Base-by-base conservation (phyloP, 2,113 vertebrate species). In the Egretta garzetta region DNA sequence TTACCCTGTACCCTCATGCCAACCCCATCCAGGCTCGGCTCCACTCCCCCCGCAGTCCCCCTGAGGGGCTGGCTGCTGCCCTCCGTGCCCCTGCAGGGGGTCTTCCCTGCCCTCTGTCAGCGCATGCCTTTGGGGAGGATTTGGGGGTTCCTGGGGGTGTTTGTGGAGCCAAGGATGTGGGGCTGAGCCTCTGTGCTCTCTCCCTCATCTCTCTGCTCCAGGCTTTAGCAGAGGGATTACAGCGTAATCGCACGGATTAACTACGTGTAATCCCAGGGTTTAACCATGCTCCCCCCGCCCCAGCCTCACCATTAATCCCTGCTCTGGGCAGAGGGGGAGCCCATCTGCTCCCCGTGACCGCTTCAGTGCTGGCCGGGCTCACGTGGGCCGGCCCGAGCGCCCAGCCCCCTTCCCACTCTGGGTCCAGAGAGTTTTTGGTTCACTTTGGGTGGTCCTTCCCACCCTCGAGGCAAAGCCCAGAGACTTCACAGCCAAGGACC, bases 141-240 rank as follows among this genome's bases (percentile, higher is more conserved):
- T 45, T 19, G 12, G 49, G 67, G 72, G 56, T 33, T 33, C 8
- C 10, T 3, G n/a, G 27, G 55, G 39, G 5, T 26, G 49, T 21
- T 35, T 20, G 28, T 7, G 19, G 53, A 59, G 47, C 20, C 2
- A 6, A 19, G 62, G 12, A 8, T 6, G 32, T 4, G 37, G 20
- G 41, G 28, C 19, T 3, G 12, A 63, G 19, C 18, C 33, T 33
- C 27, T 1, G 0, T 0, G 0, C 15, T 21, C 26, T 53, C 24
- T 43, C 45, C 0, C 0, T 19, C 22, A 9, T 62, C 14, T 28
- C 59, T 5, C 1, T 0, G 2, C 14, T 32, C 16, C 0, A 1
- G 30, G 33, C 20, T 75, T 41, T 5, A 35, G 41, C 26, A 13
- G 41, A 43, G 43, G 3, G 3, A 53, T 43, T 0, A 1, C 86